Percentiles rank a stretch among this genome's conserved stretches.
phyloP scores from a whole-genome alignment of 2,113 vertebrate genomes.

The Dascyllus trimaculatus region DNA sequence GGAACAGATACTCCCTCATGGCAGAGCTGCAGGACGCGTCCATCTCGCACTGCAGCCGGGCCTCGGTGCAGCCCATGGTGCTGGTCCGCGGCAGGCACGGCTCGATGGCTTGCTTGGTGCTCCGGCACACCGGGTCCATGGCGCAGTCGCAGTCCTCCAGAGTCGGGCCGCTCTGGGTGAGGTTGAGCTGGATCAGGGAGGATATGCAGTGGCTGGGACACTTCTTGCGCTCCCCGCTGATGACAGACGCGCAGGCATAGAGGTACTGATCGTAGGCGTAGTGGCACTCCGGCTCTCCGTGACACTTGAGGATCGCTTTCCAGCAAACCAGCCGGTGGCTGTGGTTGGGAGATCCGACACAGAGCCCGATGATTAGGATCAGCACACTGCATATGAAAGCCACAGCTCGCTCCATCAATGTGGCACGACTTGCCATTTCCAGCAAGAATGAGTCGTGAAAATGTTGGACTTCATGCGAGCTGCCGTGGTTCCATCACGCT shows the following conservation, averaged over 20 bases:
- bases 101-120: slow-evolving; percentile 92
- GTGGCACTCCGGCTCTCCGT: slow-evolving; percentile 89
- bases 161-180: slow-evolving; percentile 88
- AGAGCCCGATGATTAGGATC: slow-evolving; percentile 50
- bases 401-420: slow-evolving; percentile 57
- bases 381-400: slow-evolving; percentile 50
- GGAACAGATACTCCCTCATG: slow-evolving; percentile 88
- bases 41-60: slow-evolving; percentile 89
- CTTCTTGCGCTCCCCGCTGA: slow-evolving; percentile 85
- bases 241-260: slow-evolving; percentile 89
- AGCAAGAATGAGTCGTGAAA: slow-evolving; percentile 46
- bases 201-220: slow-evolving; percentile 96
- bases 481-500: slow-evolving; percentile 77
- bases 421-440: slow-evolving; percentile 72
- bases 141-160: slow-evolving; percentile 94
- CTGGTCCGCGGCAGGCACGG: slow-evolving; percentile 92
- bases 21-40: slow-evolving; percentile 88
- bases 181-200: slow-evolving; percentile 93
- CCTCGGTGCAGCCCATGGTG: slow-evolving; percentile 92
- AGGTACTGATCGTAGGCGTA: slow-evolving; percentile 92
- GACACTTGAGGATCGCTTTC: slow-evolving; percentile 93
- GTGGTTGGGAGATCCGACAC: slow-evolving; percentile 82
- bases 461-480: slow-evolving; percentile 80
- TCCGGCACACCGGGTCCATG: slow-evolving; percentile 87
- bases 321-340: slow-evolving; percentile 91